Evolutionary conservation across 2,113 vertebrate genomes (phyloP).

Genomic region (Macquaria australasica): DNA sequence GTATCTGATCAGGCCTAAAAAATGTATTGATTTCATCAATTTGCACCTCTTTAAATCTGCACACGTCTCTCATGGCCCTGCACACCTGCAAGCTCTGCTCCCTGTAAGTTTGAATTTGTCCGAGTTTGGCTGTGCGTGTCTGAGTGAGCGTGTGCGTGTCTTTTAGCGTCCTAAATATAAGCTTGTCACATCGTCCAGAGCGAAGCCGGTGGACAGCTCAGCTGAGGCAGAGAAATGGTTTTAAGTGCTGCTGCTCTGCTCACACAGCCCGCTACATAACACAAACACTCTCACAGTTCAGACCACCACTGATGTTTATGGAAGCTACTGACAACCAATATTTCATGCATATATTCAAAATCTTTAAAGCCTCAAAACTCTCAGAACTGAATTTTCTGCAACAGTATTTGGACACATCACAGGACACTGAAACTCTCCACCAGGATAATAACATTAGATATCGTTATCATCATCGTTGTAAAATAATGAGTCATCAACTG

Average conservation of each 20-base stretch:
- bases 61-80: not conserved
- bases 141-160: conserved; percentile 4
- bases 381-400: not conserved
- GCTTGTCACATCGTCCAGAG: conserved; percentile 23
- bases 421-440: not conserved
- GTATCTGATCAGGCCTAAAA: too few relatives aligned
- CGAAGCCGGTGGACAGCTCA: conserved; percentile 36
- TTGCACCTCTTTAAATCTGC: not conserved
- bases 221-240: conserved; percentile 53
- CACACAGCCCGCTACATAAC: not conserved
- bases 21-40: too few relatives aligned
- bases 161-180: conserved; percentile 37
- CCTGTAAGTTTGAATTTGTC: not conserved
- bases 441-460: not conserved
- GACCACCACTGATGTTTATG: conserved; percentile 9
- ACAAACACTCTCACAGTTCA: not conserved
- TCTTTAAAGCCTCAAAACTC: not conserved
- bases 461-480: not conserved
- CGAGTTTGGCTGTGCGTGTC: not conserved
- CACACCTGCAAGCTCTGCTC: not conserved
- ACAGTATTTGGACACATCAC: not conserved
- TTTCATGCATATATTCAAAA: not conserved
- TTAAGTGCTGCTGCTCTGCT: conserved; percentile 37
- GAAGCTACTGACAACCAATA: not conserved
- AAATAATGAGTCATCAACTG: not conserved